Percentiles rank a stretch among this genome's conserved stretches.
phyloP scores from a whole-genome alignment of 1,140 invertebrate species.

The Procambarus clarkii region DNA sequence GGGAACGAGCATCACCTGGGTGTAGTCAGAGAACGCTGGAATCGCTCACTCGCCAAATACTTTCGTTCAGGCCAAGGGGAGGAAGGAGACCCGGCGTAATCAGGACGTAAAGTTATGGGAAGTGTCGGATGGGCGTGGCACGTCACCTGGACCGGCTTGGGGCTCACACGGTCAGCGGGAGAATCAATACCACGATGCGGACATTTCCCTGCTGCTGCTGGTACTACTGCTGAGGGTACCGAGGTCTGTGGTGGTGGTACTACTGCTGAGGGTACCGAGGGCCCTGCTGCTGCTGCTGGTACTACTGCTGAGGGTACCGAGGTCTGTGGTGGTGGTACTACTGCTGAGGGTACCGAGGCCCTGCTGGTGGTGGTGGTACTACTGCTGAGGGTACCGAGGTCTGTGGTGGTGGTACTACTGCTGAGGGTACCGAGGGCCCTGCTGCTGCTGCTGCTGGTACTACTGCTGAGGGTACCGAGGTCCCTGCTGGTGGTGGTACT shows the following conservation, averaged over 20 bases:
- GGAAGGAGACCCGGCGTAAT: background rate
- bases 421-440: background rate
- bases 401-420: background rate
- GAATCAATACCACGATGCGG: constrained; percentile 33
- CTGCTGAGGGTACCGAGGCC: background rate
- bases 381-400: background rate
- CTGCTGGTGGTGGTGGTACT: background rate
- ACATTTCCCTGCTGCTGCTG: constrained; percentile 20
- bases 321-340: background rate
- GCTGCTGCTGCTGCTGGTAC: background rate
- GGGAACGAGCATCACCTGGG: background rate
- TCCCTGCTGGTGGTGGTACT: background rate
- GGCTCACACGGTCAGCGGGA: constrained; percentile 6
- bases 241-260: background rate
- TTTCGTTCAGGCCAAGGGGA: background rate
- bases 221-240: constrained; percentile 3
- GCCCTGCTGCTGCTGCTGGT: background rate
- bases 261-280: background rate
- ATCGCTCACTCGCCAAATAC: constrained; percentile 16
- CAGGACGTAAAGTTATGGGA: constrained; percentile 8
- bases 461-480: background rate
- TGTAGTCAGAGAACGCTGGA: background rate
- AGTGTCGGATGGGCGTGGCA: constrained; percentile 23
- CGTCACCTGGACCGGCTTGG: constrained; percentile 11
- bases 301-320: background rate